Evolutionary conservation across 30 jellyfish, hydroid and myxozoan species (phyloP).

Genomic region (Sanderia malayensis): DNA sequence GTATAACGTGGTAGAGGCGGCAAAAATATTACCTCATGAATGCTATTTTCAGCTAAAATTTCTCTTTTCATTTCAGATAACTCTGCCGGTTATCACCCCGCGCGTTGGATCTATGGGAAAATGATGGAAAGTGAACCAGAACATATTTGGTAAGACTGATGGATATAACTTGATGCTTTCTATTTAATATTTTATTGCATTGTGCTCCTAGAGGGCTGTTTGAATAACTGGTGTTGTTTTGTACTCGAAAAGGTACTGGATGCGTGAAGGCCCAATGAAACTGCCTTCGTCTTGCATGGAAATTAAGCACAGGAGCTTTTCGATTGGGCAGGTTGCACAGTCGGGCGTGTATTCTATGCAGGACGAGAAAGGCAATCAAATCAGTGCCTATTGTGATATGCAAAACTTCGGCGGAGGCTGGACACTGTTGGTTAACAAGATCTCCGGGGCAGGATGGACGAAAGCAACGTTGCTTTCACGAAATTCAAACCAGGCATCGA

Average conservation of each 20-base stretch:
- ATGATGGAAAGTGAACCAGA: slow-evolving; percentile 49
- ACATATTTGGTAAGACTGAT: slow-evolving; percentile 38
- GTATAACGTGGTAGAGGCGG: too few relatives aligned
- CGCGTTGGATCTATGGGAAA: slow-evolving; percentile 53
- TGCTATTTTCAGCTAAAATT: too few relatives aligned
- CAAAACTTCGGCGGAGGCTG: slow-evolving; percentile 83
- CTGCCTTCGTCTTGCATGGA: slow-evolving; percentile 66
- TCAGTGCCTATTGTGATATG: slow-evolving; percentile 69
- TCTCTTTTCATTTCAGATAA: slow-evolving; percentile 16
- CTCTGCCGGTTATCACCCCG: slow-evolving; percentile 36
- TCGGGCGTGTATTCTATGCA: slow-evolving; percentile 51
- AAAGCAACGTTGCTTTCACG: slow-evolving; percentile 12
- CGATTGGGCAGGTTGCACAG: neutral
- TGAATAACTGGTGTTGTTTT: neutral
- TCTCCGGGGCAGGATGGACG: slow-evolving; percentile 45
- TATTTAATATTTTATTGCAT: neutral
- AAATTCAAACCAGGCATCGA: slow-evolving; percentile 22
- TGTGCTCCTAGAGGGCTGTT: neutral
- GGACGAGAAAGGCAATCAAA: slow-evolving; percentile 23
- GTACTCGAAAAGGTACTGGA: slow-evolving; percentile 63
- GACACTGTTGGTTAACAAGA: slow-evolving; percentile 55
- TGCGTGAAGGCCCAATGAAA: slow-evolving; percentile 62
- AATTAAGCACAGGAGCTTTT: slow-evolving; percentile 32
- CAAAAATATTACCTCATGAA: too few relatives aligned
- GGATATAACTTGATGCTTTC: too few relatives aligned